These are phyloP conservation scores for Rachycentron canadum DNA, from an alignment of 2,797 vertebrate genomes.

Conservation along the genomic window DNA sequence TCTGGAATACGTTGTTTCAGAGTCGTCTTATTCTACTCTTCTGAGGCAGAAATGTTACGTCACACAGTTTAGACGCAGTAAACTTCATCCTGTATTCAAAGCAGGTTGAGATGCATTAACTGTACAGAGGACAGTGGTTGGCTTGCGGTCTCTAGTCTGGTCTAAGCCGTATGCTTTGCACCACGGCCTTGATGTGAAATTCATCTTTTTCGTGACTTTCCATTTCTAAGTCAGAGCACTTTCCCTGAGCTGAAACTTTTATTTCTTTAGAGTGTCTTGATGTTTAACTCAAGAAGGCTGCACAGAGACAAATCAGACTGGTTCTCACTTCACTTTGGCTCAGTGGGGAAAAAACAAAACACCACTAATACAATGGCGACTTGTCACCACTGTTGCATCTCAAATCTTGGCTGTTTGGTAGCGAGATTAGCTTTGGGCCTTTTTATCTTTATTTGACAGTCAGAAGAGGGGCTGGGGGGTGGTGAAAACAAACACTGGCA, in stretches of 20 bases:
- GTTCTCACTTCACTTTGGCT: background rate
- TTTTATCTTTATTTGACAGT: slow-evolving; percentile 13
- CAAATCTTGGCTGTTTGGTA: background rate
- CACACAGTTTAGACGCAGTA: background rate
- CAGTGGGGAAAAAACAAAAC: background rate
- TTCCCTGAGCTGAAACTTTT: slow-evolving; percentile 24
- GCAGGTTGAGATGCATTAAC: background rate
- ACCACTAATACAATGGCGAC: too few species aligned
- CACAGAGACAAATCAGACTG: background rate
- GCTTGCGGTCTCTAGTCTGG: background rate
- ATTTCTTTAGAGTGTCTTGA: slow-evolving; percentile 20
- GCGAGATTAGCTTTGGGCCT: background rate
- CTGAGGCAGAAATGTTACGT: background rate
- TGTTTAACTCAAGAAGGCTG: slow-evolving; percentile 15
- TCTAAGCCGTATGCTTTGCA: background rate
- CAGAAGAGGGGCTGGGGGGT: slow-evolving; percentile 6
- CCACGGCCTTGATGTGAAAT: slow-evolving; percentile 40
- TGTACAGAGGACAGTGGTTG: background rate
- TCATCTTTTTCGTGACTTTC: slow-evolving; percentile 39
- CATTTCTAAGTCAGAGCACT: slow-evolving; percentile 31
- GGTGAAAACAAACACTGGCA: slow-evolving; percentile 3
- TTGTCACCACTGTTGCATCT: background rate
- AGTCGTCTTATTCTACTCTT: background rate
- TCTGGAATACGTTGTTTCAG: too few species aligned
- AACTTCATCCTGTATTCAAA: background rate